These are phyloP conservation scores for Vultur gryphus DNA, from an alignment of 2,797 vertebrate genomes.

Conservation along the genomic window DNA sequence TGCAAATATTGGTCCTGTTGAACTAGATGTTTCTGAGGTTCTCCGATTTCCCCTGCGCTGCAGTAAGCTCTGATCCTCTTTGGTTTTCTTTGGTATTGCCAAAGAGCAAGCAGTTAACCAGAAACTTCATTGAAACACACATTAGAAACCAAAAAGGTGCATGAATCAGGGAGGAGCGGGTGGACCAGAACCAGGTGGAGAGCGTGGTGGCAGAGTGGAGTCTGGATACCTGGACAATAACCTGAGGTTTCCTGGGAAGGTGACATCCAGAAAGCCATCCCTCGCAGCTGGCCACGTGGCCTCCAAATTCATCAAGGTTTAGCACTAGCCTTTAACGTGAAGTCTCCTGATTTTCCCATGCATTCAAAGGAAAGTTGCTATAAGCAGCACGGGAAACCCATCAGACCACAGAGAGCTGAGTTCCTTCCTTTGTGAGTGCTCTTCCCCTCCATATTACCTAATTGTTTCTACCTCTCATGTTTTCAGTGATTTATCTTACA, in stretches of 20 bases:
- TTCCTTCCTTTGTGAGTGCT: neutral
- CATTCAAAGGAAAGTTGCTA: neutral
- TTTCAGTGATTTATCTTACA: neutral
- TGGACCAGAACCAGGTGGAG: neutral
- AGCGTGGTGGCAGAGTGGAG: fast-evolving
- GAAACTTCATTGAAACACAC: neutral
- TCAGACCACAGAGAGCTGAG: fast-evolving
- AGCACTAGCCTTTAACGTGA: neutral
- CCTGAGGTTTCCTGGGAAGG: neutral
- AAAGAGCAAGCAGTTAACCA: neutral
- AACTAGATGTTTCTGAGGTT: neutral
- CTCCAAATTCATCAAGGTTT: neutral
- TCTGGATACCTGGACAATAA: neutral
- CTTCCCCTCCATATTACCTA: neutral
- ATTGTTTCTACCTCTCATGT: neutral
- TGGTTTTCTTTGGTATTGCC: neutral
- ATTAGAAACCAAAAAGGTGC: fast-evolving
- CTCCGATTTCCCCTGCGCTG: neutral
- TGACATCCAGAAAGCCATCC: neutral
- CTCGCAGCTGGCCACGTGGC: fast-evolving
- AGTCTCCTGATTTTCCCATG: neutral
- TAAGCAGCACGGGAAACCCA: neutral
- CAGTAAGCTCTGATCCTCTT: neutral
- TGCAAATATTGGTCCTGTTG: neutral
- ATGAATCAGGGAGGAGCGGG: neutral